Evolutionary conservation across 2,113 vertebrate genomes (phyloP), one percentile per base, ranked within the genome.

Genomic region (Tetrao urogallus): DNA sequence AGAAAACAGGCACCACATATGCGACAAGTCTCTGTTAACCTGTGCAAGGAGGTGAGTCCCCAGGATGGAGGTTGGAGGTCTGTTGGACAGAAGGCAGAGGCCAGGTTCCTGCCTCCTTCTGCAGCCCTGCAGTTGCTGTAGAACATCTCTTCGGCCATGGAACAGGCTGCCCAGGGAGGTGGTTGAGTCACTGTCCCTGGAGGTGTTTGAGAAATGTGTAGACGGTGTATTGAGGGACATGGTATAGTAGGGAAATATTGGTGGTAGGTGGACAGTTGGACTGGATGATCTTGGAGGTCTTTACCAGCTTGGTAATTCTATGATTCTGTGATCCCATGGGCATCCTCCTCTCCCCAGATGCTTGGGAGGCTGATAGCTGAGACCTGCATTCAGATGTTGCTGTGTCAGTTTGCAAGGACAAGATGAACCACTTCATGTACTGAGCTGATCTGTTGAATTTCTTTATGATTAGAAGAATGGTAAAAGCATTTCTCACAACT

Each of bases 131-230:
- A 1, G 20, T 24, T 42, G 30, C 50, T 34, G 34, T 6, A 4
- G 4, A 10, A 1, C 4, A 0, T 32, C 36, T 15, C 7, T 32
- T 1, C 1, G 45, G 52, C 43, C 7, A 1, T 54, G 52, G 52
- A 54, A 54, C 27, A 8, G 27, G 52, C 27, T 28, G 14, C 52
- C 25, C 27, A 28, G 25, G 52, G 52, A 28, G 25, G 14, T 28
- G 52, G 52, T 54, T 54, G 52, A 54, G 27, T 54, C 52, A 54
- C 52, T 16, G 52, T 54, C 52, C 27, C 52, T 54, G 52, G 52
- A 54, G 52, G 52, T 54, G 52, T 28, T 54, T 8, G 14, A 54
- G 52, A 28, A 54, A 54, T 52, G 50, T 52, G 50, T 52, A 52
- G 27, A 9, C 16, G 27, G 14, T 50, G 48, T 12, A 50, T 24